These are phyloP conservation scores for Recurvirostra avosetta DNA, from an alignment of 2,113 vertebrate genomes.

Conservation along the genomic window DNA sequence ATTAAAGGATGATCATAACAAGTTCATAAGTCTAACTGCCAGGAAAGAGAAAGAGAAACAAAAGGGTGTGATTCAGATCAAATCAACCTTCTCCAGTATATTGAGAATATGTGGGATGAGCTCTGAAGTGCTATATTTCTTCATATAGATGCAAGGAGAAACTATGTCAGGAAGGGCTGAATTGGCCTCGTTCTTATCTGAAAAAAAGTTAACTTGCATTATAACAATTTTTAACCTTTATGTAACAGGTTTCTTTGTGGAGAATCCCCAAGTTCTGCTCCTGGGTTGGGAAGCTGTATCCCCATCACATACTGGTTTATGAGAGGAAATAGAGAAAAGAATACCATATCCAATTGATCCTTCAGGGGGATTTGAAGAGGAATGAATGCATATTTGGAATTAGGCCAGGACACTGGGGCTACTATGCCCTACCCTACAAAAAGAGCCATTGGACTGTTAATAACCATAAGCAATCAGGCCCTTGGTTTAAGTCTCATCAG, in stretches of 20 bases:
- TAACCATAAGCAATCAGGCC: neutral
- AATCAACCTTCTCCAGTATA: neutral
- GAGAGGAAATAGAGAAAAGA: constrained; percentile 2
- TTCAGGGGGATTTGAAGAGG: constrained; percentile 11
- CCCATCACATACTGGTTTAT: neutral
- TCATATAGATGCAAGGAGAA: neutral
- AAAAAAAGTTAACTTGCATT: neutral
- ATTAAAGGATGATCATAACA: neutral
- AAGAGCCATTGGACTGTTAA: constrained; percentile 20
- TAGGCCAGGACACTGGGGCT: neutral
- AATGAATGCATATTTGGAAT: constrained; percentile 26
- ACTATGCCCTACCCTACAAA: neutral
- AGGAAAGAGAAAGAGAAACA: neutral
- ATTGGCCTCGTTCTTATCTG: neutral
- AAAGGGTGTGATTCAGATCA: neutral
- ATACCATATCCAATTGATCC: constrained; percentile 21
- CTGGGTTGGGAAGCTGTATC: neutral
- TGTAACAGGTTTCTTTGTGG: neutral
- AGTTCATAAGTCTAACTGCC: neutral
- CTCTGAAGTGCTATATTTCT: neutral
- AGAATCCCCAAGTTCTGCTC: neutral
- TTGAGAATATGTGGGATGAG: neutral
- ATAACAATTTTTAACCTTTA: neutral
- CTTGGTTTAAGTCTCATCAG: neutral
- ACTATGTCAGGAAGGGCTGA: neutral